Evolutionary conservation across 2,113 vertebrate species (phyloP).

Genomic region (Tamias sibiricus): DNA sequence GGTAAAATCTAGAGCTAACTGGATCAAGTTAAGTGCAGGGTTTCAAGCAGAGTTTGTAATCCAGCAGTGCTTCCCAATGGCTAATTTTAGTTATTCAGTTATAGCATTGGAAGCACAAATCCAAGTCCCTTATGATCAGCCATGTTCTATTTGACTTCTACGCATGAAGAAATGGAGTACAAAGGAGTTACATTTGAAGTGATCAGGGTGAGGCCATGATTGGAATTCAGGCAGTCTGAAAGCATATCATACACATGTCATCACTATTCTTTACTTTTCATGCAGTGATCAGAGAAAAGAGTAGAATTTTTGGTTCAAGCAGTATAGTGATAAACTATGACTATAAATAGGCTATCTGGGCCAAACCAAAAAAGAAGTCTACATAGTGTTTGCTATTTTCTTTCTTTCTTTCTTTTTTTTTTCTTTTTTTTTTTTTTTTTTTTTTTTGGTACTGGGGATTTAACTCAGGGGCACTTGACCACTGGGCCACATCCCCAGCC

Average conservation of each 20-base stretch:
- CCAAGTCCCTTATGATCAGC: background rate
- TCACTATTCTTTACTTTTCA: background rate
- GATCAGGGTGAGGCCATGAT: background rate
- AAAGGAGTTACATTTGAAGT: background rate
- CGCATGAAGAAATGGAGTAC: background rate
- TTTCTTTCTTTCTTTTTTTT: no score
- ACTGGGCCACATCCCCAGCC: no score
- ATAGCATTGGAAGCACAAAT: background rate
- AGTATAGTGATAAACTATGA: background rate
- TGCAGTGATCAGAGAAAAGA: background rate
- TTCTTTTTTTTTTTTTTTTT: no score
- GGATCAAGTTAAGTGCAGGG: fast-evolving
- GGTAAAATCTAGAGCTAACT: background rate
- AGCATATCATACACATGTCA: background rate
- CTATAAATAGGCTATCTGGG: background rate
- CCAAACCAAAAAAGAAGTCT: background rate
- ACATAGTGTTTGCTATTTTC: background rate
- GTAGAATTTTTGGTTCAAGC: background rate
- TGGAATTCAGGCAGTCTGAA: background rate
- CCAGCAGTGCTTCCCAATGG: background rate
- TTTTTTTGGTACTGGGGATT: no score
- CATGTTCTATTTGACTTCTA: background rate
- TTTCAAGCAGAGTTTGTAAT: background rate
- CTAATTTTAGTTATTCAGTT: background rate
- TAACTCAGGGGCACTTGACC: no score